Percentiles rank a stretch among this genome's conserved stretches.
Conservation (phyloP, 2,797 vertebrate species). For the Oreochromis grahami region DNA sequence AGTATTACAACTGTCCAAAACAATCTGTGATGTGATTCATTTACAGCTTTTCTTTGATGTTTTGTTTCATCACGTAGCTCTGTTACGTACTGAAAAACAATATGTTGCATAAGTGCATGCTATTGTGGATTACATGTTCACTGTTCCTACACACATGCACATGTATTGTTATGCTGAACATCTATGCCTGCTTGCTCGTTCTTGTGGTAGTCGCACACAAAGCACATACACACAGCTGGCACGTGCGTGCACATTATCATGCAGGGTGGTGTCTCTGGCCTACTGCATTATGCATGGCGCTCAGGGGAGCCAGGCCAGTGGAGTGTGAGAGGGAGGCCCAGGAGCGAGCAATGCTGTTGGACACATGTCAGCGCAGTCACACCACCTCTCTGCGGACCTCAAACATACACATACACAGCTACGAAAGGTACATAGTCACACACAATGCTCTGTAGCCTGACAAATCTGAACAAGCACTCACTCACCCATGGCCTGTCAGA, state of each 20-base stretch:
- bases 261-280: conserved; percentile 67
- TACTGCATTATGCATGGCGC: conserved; percentile 77
- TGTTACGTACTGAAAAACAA: not conserved
- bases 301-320: conserved; percentile 68
- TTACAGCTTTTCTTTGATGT: not conserved
- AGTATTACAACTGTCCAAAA: not conserved
- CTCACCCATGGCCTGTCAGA: conserved; percentile 61
- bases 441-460: conserved; percentile 58
- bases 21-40: not conserved
- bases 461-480: conserved; percentile 71
- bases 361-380: conserved; percentile 75
- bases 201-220: conserved; percentile 27
- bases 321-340: conserved; percentile 71
- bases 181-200: conserved; percentile 22
- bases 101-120: not conserved
- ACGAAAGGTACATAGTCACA: conserved; percentile 22
- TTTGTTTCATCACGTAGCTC: not conserved
- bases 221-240: conserved; percentile 19
- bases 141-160: not conserved
- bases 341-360: conserved; percentile 67
- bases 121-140: conserved; percentile 1
- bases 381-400: conserved; percentile 57
- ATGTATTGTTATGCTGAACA: conserved; percentile 29
- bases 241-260: conserved; percentile 57
- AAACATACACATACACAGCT: conserved; percentile 33